A percentile compares a stretch with the other conserved stretches of the same genome.
Conservation (phyloP, 2,797 vertebrate genomes). For the Tenualosa ilisha region DNA sequence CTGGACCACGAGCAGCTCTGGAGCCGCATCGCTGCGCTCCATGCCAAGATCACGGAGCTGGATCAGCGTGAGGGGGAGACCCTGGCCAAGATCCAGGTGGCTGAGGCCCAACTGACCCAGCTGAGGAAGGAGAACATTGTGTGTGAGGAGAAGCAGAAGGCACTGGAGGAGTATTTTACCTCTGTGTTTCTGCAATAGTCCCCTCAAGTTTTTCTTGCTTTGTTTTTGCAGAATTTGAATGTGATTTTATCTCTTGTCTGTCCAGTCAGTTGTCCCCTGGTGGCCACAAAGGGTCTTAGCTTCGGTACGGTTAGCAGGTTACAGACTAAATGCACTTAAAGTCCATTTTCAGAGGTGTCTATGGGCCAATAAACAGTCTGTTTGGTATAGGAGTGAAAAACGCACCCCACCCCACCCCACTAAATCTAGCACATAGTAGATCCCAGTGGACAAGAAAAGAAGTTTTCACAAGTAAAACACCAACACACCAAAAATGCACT, state of each 20-base stretch:
- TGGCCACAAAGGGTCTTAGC: background rate
- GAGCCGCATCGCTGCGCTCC: constrained; percentile 80
- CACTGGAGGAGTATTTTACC: background rate
- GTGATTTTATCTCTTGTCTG: background rate
- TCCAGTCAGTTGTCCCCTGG: background rate
- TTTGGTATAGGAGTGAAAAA: background rate
- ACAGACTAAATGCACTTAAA: background rate
- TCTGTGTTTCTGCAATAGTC: background rate
- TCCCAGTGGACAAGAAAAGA: background rate
- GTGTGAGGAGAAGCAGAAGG: background rate
- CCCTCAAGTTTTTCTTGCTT: background rate
- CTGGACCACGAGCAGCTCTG: constrained; percentile 79
- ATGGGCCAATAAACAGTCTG: background rate
- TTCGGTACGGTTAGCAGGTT: background rate
- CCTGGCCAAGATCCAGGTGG: background rate
- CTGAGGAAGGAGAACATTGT: background rate
- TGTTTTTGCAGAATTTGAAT: background rate
- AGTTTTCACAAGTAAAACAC: background rate
- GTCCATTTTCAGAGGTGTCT: background rate
- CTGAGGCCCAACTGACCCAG: background rate
- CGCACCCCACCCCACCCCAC: background rate
- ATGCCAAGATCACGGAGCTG: constrained; percentile 77
- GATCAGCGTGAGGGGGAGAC: background rate
- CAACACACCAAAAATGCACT: background rate
- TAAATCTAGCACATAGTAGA: background rate